Evolutionary conservation across 2,113 vertebrate species (phyloP).

Genomic region (Sula dactylatra): DNA sequence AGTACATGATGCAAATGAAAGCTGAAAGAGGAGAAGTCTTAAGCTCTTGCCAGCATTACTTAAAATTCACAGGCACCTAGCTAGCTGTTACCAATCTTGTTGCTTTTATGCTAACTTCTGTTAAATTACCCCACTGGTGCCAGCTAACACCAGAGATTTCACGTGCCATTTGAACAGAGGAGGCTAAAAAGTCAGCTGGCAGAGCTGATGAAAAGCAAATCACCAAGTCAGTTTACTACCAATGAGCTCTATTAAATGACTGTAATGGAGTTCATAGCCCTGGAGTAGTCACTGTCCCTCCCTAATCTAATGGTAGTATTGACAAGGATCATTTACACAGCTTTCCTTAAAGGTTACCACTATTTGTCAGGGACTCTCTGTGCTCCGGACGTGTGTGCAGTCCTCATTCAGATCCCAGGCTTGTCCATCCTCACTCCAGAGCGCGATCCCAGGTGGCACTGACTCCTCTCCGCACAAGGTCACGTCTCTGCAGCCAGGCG

Average conservation of each 20-base stretch:
- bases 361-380: conserved; percentile 25
- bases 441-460: accelerated
- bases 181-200: not conserved
- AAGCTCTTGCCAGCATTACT: not conserved
- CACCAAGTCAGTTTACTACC: conserved; percentile 13
- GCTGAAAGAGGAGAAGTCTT: not conserved
- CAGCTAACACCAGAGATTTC: conserved; percentile 10
- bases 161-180: not conserved
- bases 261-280: conserved; percentile 32
- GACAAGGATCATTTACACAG: conserved; percentile 57
- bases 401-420: not conserved
- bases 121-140: not conserved
- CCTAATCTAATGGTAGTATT: conserved; percentile 45
- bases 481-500: not conserved
- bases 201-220: conserved; percentile 51
- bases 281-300: conserved; percentile 34
- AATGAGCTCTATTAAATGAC: conserved; percentile 49
- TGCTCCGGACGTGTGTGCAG: accelerated
- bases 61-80: not conserved
- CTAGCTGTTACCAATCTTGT: not conserved
- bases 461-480: not conserved
- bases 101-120: not conserved
- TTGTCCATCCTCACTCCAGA: not conserved
- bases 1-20: not conserved
- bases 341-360: not conserved